Conservation (phyloP, 2,113 vertebrate species). For the Oreochromis spilurus region DNA sequence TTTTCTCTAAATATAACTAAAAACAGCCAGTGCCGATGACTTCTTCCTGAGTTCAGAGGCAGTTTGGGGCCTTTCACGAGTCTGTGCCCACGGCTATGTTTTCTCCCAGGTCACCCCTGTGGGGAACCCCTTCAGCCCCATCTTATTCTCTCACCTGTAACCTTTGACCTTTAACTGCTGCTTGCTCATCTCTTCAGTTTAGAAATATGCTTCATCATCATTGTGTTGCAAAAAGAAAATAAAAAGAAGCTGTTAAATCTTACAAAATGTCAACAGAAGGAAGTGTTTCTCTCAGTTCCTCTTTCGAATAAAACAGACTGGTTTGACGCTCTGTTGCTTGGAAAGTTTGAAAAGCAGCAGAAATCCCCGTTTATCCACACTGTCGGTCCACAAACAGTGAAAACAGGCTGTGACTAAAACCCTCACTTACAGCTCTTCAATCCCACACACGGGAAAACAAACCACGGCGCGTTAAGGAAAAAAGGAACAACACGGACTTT, state of each 20-base stretch:
- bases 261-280: conserved; percentile 6
- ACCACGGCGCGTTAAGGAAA: neutral
- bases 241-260: neutral
- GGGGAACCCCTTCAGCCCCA: neutral
- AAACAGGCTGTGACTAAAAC: neutral
- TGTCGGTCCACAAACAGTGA: neutral
- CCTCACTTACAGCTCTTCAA: neutral
- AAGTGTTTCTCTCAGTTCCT: conserved; percentile 33
- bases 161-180: neutral
- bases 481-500: neutral
- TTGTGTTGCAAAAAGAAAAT: neutral
- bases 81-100: neutral
- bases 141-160: neutral
- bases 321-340: neutral
- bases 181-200: neutral
- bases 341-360: neutral
- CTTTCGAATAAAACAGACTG: neutral
- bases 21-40: neutral
- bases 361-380: neutral
- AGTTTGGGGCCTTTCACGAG: neutral
- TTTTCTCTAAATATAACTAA: neutral
- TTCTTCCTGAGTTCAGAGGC: neutral
- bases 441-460: neutral
- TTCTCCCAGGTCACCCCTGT: neutral
- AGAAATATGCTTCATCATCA: neutral